Evolutionary conservation across 2,797 vertebrate species (phyloP), one percentile per base, ranked within the genome.

Genomic region (Fundulus diaphanus): DNA sequence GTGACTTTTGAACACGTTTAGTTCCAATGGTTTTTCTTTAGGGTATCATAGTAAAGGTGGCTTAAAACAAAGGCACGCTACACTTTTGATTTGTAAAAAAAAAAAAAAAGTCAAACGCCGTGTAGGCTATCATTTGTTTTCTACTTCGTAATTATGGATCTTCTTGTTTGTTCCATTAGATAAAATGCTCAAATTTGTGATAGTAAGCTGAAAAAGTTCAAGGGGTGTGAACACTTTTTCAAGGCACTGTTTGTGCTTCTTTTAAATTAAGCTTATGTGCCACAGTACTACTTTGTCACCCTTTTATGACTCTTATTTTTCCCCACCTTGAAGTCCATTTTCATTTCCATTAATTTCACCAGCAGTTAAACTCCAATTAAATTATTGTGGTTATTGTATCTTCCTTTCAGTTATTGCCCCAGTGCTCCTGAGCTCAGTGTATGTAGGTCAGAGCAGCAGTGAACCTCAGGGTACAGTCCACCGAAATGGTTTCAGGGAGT

Each of bases 391-490:
- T 69, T 8, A 37, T 70, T 63, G 73, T 83, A 82, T 89, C 56
- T 56, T 90, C 77, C 84, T 79, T 90, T 78, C 76, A 82, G 77
- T 83, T 86, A 87, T 80, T 87, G 80, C 82, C 78, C 83, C 69
- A 48, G 1, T 81, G 82, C 73, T 79, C 72, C 52, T 1, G 12
- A 56, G 84, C 72, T 76, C 68, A 12, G 68, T 29, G 54, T 86
- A 93, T 92, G 49, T 90, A 73, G 86, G 89, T 90, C 89, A 90
- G 83, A 74, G 78, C 61, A 65, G 35, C 33, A 37, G 59, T 18
- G 33, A 63, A 33, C 20, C 59, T 77, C 15, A 63, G 80, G 80
- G 85, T 82, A 24, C 52, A 67, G 68, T 22, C 16, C 6, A 29
- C n/a, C 56, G 72, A 5, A 5, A 61, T 72, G 70, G 33, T 79